Evolutionary conservation across 2,888 invertebrate genomes (phyloP).

Genomic region (Lingula anatina): DNA sequence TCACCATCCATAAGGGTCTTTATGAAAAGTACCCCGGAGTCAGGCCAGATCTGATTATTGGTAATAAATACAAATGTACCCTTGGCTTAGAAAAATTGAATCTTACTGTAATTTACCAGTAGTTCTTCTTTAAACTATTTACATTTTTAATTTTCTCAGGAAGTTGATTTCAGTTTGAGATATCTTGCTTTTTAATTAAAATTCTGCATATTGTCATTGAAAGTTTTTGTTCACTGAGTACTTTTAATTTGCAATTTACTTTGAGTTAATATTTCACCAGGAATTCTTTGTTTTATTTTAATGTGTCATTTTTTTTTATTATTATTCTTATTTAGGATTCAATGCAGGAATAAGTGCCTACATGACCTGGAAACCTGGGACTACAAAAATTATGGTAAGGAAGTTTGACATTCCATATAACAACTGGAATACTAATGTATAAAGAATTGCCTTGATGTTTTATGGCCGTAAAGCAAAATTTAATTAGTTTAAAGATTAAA

Average conservation of each 20-base stretch:
- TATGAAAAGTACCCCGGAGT: too few relatives aligned
- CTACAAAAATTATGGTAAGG: conserved; percentile 19
- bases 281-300: not conserved
- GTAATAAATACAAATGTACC: too few relatives aligned
- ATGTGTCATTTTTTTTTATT: conserved; percentile 2
- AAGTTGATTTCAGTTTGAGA: too few relatives aligned
- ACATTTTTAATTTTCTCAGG: too few relatives aligned
- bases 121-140: too few relatives aligned
- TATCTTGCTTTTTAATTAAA: too few relatives aligned
- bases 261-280: not conserved
- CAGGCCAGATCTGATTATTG: too few relatives aligned
- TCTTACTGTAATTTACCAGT: too few relatives aligned
- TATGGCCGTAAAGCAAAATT: too few relatives aligned
- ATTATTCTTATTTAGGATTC: conserved; percentile 38
- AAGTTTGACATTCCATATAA: not conserved
- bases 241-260: not conserved
- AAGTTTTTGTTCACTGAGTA: not conserved
- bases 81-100: too few relatives aligned
- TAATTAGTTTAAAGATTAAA: too few relatives aligned
- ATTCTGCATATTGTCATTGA: too few relatives aligned
- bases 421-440: not conserved
- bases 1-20: conserved; percentile 19
- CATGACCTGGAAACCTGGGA: conserved; percentile 17
- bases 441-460: conserved; percentile 9
- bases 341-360: conserved; percentile 40